A percentile compares a stretch with the other conserved stretches of the same genome.
phyloP scores from a whole-genome alignment of 2,113 vertebrate species.

The Podocnemis expansa region DNA sequence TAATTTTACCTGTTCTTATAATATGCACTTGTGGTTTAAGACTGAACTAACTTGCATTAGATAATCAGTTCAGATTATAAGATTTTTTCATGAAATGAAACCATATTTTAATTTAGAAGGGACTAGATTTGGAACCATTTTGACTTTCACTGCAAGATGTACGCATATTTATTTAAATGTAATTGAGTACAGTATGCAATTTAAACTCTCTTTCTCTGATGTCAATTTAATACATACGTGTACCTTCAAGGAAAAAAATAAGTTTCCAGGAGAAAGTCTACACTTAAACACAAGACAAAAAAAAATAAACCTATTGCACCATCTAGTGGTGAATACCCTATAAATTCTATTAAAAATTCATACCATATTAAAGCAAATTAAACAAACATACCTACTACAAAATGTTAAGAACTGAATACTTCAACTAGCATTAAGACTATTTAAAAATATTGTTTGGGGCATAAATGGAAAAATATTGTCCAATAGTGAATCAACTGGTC shows the following conservation, averaged over 20 bases:
- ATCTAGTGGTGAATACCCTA: conserved; percentile 64
- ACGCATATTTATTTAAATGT: neutral
- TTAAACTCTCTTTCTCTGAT: neutral
- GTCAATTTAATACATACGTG: neutral
- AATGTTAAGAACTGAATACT: neutral
- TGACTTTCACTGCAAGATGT: neutral
- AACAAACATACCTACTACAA: neutral
- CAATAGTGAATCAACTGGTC: neutral
- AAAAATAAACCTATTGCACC: conserved; percentile 52
- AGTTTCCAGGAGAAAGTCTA: rapidly evolving
- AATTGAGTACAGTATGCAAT: neutral
- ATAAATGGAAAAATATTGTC: neutral
- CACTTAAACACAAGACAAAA: neutral
- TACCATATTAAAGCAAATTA: neutral
- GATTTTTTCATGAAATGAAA: neutral
- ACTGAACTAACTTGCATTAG: neutral
- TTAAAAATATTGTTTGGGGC: neutral
- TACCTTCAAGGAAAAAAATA: neutral
- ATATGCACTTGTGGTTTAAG: neutral
- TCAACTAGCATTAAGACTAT: neutral
- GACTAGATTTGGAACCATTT: neutral
- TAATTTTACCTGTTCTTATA: neutral
- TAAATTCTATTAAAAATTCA: neutral
- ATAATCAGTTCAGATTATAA: neutral
- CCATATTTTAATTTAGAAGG: neutral